A percentile compares a stretch with the other conserved stretches of the same genome.
Evolutionary conservation across 2,113 vertebrate genomes (phyloP).

Genomic region (Ammodytes marinus): DNA sequence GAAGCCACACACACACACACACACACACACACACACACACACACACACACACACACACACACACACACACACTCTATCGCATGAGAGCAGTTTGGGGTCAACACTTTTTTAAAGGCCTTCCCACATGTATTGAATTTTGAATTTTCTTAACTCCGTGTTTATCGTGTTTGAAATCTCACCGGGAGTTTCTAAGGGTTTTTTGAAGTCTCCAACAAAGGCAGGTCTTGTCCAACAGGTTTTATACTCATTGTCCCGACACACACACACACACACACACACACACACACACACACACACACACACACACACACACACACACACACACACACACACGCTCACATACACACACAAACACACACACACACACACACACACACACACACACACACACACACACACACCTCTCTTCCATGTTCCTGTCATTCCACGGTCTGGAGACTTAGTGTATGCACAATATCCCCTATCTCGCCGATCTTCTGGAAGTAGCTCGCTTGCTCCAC

Average conservation of each 20-base stretch:
- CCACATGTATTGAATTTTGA: background rate
- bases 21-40: too few species aligned
- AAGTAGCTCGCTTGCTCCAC: constrained; percentile 48
- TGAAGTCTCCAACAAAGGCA: constrained; percentile 36
- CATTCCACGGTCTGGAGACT: constrained; percentile 29
- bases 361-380: too few species aligned
- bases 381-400: background rate
- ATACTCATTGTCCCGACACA: constrained; percentile 7
- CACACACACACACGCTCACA: too few species aligned
- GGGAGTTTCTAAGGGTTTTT: constrained; percentile 8
- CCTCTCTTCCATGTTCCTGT: constrained; percentile 44
- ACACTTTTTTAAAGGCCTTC: constrained; percentile 9
- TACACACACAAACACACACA: too few species aligned
- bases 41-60: too few species aligned
- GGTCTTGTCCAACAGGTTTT: constrained; percentile 24
- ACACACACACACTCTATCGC: background rate
- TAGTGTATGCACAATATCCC: constrained; percentile 9
- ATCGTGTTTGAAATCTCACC: constrained; percentile 31
- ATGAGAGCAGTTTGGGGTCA: constrained; percentile 5
- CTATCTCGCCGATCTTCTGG: constrained; percentile 64
- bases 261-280: too few species aligned
- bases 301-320: too few species aligned
- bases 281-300: too few species aligned
- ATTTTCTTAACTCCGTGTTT: constrained; percentile 12
- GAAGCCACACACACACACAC: too few species aligned